Base-by-base conservation (phyloP, 2,113 vertebrate species). In the Microtus ochrogaster region DNA sequence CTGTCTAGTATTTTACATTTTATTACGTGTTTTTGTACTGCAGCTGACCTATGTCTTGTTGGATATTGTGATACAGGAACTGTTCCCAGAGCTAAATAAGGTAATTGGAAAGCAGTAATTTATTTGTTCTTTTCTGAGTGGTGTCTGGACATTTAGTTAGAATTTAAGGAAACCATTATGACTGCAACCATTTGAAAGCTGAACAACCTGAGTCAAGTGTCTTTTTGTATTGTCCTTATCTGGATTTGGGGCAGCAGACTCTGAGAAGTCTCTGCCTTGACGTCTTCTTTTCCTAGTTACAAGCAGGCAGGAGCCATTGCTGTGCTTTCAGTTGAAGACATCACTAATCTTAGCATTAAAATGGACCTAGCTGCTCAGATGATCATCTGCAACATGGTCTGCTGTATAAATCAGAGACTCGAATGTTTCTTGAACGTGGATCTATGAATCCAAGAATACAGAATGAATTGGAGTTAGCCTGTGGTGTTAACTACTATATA, bases 21-120 rank as follows among this genome's bases (percentile, higher is more conserved):
- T 78, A 72, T 66, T 41, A 90, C 52, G 74, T 85, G 65, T 93
- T 85, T 90, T 93, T 97, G 96, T 97, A 66, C 95, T 98, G 94
- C 98, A 99, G 99, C 98, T 99, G 98, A 99, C 99, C 0, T 99
- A 99, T 0, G 98, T 99, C 85, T 98, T 99, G 72, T 98, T 99
- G 97, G 99, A 99, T 97, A 99, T 99, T 82, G 99, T 99, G 39
- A 98, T 99, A 94, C 99, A 99, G 96, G 99, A 99, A 94, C 98
- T 99, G 36, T 99, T 99, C 90, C 99, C 99, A 92, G 99, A 99
- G 92, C 99, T 99, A 90, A 98, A 86, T 97, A 98, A 99, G 99
- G 99, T 99, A 99, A 65, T 30, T 96, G 91, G 92, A 82, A 96
- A 74, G 73, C 49, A 96, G 19, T 24, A 79, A 77, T 95, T 94